Base-by-base conservation (phyloP, 2,797 vertebrate genomes). In the Benthosema pterotum region DNA sequence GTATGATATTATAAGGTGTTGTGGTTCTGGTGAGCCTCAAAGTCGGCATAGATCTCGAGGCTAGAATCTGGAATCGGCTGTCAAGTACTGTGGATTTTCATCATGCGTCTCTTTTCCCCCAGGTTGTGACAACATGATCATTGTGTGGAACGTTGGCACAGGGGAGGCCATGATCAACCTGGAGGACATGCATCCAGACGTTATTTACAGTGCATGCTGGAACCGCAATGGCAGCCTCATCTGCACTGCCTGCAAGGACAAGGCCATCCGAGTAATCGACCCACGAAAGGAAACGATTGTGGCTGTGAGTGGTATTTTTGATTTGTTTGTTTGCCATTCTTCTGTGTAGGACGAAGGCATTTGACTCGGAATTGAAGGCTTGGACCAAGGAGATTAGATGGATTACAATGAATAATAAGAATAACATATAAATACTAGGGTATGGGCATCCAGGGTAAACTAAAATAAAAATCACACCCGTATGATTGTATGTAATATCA, bases 191-290 rank as follows among this genome's bases (percentile, higher is more conserved):
- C 97, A 99, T 28, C 93, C 93, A 3, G 97, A 99, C 52, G 90
- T 98, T 87, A 98, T 99, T 70, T 99, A 89, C 91, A 99, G 93
- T 0, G 95, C 89, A 2, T 93, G 91, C 93, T 99, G 97, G 97
- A 98, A 97, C 78, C 94, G 94, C 80, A 95, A 94, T 0, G 97
- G 97, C 69, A 98, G 96, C 83, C 94, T 98, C 13, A 96, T 99
- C 90, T 97, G 96, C 85, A 99, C 97, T 0, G 78, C 97, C 57
- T 97, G 96, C 91, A 99, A 99, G 83, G 97, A 99, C 93, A 99
- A 99, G 84, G 89, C 92, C 74, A 83, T 99, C 61, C 93, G 97
- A 13, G 91, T 99, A 1, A 98, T 99, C 0, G 95, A 99, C 65
- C 97, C 97, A 3, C 92, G 97, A 83, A 95, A 96, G 79, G 94